Conservation (phyloP, 2,797 vertebrate genomes). For the Aratinga solstitialis region DNA sequence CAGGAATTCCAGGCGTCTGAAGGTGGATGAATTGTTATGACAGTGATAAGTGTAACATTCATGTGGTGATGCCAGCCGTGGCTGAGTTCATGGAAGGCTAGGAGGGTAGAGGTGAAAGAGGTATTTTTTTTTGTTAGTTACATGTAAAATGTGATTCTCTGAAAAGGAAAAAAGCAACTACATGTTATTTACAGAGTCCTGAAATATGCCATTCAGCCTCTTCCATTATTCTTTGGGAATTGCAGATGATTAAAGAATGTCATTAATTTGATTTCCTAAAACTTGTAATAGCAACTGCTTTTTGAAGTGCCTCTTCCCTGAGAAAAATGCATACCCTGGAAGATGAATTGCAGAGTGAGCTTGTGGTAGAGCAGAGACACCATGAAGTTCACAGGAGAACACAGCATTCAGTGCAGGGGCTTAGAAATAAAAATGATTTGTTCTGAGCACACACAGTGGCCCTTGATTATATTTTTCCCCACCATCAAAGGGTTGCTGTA, state of each 20-base stretch:
- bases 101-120: not conserved
- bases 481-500: not conserved
- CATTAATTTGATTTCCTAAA: conserved; percentile 19
- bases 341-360: not conserved
- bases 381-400: not conserved
- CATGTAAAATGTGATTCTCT: not conserved
- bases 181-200: not conserved
- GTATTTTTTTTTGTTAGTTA: not conserved
- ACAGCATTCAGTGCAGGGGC: not conserved
- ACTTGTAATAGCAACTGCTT: not conserved
- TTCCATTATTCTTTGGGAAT: conserved; percentile 6
- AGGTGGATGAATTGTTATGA: conserved; percentile 72
- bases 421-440: not conserved
- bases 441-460: not conserved
- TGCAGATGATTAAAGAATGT: conserved; percentile 30
- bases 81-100: not conserved
- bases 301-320: conserved; percentile 4
- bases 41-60: conserved; percentile 68
- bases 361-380: not conserved
- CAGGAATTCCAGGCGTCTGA: conserved; percentile 43
- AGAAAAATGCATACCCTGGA: not conserved
- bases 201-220: not conserved
- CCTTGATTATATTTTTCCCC: conserved; percentile 9
- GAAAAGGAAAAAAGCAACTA: not conserved
- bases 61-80: not conserved